These are phyloP conservation scores for Mormyrops attenuatus DNA, from an alignment of 2,797 vertebrate genomes.

Conservation along the genomic window DNA sequence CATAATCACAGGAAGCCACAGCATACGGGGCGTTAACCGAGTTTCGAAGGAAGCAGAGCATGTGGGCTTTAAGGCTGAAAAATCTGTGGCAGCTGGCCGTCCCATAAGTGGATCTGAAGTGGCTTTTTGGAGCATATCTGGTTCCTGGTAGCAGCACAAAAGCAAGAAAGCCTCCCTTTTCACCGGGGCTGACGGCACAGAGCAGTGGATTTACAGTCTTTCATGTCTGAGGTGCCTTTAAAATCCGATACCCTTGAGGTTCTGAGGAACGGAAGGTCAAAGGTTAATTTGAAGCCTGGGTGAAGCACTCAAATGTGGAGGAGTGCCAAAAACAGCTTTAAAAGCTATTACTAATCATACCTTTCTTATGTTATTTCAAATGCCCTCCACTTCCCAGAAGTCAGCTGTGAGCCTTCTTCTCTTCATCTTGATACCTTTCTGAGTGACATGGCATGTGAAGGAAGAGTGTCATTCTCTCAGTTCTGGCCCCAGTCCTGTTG, in stretches of 20 bases:
- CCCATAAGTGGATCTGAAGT: slow-evolving; percentile 7
- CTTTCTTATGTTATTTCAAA: neutral
- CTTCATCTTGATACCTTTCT: neutral
- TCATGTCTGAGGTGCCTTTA: slow-evolving; percentile 12
- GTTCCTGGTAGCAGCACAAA: neutral
- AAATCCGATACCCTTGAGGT: slow-evolving; percentile 19
- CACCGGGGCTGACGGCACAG: neutral
- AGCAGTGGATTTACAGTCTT: neutral
- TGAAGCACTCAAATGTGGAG: neutral
- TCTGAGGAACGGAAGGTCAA: neutral
- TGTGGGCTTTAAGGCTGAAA: neutral
- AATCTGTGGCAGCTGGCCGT: neutral
- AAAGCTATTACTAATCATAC: neutral
- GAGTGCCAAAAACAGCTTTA: neutral
- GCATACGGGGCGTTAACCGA: neutral
- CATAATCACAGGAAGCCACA: neutral
- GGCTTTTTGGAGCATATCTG: slow-evolving; percentile 11
- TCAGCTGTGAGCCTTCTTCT: neutral
- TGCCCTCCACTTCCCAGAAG: neutral
- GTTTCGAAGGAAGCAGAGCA: neutral
- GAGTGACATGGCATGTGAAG: neutral
- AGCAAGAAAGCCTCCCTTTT: neutral
- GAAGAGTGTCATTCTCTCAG: neutral
- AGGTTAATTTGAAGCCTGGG: slow-evolving; percentile 6
- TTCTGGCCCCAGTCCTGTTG: neutral